These are phyloP conservation scores for Borostomias antarcticus DNA, from an alignment of 2,797 vertebrate genomes.

Conservation along the genomic window DNA sequence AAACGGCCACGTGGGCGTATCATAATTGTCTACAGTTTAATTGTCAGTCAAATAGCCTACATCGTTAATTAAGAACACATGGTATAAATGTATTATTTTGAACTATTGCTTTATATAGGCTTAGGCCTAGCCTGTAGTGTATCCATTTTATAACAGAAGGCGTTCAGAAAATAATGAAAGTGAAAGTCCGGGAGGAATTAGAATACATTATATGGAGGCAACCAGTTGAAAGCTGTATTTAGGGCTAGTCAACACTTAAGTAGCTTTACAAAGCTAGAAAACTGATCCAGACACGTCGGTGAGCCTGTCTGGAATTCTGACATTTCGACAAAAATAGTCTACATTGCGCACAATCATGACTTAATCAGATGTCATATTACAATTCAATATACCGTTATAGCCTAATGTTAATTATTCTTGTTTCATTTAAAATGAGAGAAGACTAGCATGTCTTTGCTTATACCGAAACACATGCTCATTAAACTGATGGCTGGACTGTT, in stretches of 20 bases:
- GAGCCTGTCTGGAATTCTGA: constrained; percentile 33
- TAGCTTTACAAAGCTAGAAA: constrained; percentile 52
- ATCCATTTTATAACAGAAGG: constrained; percentile 69
- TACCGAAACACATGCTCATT: too few species aligned
- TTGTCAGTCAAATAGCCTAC: constrained; percentile 34
- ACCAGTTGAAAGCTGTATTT: constrained; percentile 67
- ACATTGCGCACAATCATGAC: too few species aligned
- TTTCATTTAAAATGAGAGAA: too few species aligned
- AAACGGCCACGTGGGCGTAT: constrained; percentile 27
- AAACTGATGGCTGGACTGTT: too few species aligned
- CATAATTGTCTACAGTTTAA: constrained; percentile 43
- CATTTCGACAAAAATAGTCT: too few species aligned
- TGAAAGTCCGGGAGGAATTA: constrained; percentile 67
- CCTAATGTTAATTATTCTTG: too few species aligned
- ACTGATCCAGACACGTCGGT: constrained; percentile 42
- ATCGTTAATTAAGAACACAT: constrained; percentile 75
- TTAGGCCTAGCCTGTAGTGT: constrained; percentile 60
- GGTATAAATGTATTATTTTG: constrained; percentile 63
- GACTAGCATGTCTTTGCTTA: too few species aligned
- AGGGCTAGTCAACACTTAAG: constrained; percentile 66
- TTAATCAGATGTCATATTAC: too few species aligned
- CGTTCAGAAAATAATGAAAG: constrained; percentile 68
- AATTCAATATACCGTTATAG: too few species aligned
- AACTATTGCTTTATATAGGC: constrained; percentile 69
- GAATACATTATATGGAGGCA: constrained; percentile 72